Percentiles rank a stretch among this genome's conserved stretches.
phyloP scores from a whole-genome alignment of 2,797 vertebrate genomes.

The Fistularia tabacaria region DNA sequence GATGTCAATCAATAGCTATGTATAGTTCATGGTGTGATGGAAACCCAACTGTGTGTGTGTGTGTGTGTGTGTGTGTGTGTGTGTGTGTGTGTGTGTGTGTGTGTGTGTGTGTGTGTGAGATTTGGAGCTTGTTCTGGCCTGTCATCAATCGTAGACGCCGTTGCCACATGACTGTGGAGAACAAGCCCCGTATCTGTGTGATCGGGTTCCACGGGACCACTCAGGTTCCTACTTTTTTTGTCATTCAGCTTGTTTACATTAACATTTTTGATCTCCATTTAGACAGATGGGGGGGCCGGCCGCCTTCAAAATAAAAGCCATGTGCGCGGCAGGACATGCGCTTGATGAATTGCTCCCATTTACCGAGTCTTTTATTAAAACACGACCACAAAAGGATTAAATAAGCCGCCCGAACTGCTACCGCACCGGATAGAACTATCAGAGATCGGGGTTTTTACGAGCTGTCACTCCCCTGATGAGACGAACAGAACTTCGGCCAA shows the following conservation, averaged over 20 bases:
- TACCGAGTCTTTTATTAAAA: slow-evolving; percentile 4
- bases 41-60: slow-evolving; percentile 3
- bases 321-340: slow-evolving; percentile 1
- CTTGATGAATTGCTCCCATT: slow-evolving; percentile 24
- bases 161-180: slow-evolving; percentile 31
- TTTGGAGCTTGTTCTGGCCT: slow-evolving; percentile 48
- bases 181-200: slow-evolving; percentile 44
- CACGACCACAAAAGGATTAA: slow-evolving; percentile 12
- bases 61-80: slow-evolving; percentile 12
- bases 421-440: slow-evolving; percentile 6
- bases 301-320: slow-evolving; percentile 15
- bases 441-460: slow-evolving; percentile 11
- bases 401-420: slow-evolving; percentile 11
- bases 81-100: slow-evolving; percentile 5
- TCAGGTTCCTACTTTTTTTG: slow-evolving; percentile 6
- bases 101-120: slow-evolving; percentile 14
- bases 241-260: slow-evolving; percentile 30
- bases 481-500: slow-evolving; percentile 15
- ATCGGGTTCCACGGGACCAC: slow-evolving; percentile 28
- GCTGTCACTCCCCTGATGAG: slow-evolving; percentile 19
- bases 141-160: slow-evolving; percentile 52
- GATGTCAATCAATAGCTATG: too few relatives aligned
- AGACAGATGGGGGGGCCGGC: slow-evolving; percentile 9
- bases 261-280: slow-evolving; percentile 9
- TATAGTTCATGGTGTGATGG: too few relatives aligned